A percentile compares a stretch with the other conserved stretches of the same genome.
Evolutionary conservation across 1,140 invertebrate genomes (phyloP).

Genomic region (Panagrolaimus sp.): DNA sequence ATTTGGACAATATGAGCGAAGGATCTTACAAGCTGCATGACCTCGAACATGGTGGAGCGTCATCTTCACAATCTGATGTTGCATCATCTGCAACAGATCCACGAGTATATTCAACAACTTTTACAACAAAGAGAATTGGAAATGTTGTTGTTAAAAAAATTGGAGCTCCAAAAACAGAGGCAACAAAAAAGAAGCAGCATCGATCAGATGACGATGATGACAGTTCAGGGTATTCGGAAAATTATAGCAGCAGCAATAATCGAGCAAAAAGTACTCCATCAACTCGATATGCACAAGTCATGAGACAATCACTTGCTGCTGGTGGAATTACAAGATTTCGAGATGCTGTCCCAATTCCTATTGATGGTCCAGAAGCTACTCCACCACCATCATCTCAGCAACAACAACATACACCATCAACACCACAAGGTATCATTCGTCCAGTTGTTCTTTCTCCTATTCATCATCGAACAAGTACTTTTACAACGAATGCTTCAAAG

Average conservation of each 20-base stretch:
- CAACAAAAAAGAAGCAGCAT: conserved; percentile 13
- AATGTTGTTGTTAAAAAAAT: conserved; percentile 47
- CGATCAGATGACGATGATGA: conserved; percentile 26
- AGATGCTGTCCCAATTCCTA: conserved; percentile 33
- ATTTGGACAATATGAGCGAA: conserved; percentile 59
- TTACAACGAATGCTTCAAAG: background rate
- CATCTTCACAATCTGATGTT: conserved; percentile 26
- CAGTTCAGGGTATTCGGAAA: conserved; percentile 25
- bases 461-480: background rate
- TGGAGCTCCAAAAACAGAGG: background rate
- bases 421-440: background rate
- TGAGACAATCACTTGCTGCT: background rate
- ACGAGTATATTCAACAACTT: conserved; percentile 48
- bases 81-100: conserved; percentile 14
- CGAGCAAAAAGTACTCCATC: conserved; percentile 1
- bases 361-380: conserved; percentile 22
- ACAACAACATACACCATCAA: background rate
- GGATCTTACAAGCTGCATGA: conserved; percentile 58
- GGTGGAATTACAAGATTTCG: conserved; percentile 17
- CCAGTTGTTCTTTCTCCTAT: background rate
- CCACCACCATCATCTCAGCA: background rate
- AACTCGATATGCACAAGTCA: conserved; percentile 7
- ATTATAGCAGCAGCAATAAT: too few relatives aligned
- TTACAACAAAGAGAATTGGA: conserved; percentile 51
- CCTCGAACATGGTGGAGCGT: conserved; percentile 13